Conservation (phyloP, 2,888 invertebrate genomes). For the Tenthredo scrophulariae region DNA sequence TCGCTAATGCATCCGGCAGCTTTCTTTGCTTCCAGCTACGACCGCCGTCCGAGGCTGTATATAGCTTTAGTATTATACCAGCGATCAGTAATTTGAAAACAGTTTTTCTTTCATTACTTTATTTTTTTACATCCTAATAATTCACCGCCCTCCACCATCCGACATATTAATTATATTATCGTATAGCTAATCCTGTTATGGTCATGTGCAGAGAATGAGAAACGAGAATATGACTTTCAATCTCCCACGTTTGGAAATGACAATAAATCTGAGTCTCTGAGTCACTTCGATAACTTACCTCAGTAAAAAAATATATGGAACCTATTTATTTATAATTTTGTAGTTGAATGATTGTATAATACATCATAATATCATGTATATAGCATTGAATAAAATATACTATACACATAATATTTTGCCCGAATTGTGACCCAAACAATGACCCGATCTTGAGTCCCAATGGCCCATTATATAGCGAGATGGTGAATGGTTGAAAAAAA, state of each 20-base stretch:
- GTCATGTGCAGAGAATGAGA: conserved; percentile 11
- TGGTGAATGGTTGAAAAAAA: conserved; percentile 68
- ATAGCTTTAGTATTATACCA: neutral
- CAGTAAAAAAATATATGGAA: neutral
- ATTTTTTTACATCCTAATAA: neutral
- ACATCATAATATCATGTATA: neutral
- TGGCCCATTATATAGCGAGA: neutral
- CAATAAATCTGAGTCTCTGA: neutral
- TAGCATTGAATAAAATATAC: neutral
- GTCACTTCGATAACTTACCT: neutral
- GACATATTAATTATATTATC: conserved; percentile 5
- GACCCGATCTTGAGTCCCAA: conserved; percentile 23
- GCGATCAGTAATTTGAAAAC: neutral
- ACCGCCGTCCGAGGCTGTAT: neutral
- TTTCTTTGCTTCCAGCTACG: conserved; percentile 65
- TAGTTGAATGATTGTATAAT: neutral
- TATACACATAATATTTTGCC: neutral
- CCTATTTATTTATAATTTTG: neutral
- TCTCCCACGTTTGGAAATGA: conserved; percentile 26
- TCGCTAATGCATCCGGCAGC: conserved; percentile 69
- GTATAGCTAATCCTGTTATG: conserved; percentile 23
- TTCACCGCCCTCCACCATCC: conserved; percentile 11
- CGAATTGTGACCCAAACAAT: conserved; percentile 36
- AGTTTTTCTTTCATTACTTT: neutral
- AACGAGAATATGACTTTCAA: neutral